phyloP scores from a whole-genome alignment of 2,797 vertebrate genomes.

The Sus cebifrons region DNA sequence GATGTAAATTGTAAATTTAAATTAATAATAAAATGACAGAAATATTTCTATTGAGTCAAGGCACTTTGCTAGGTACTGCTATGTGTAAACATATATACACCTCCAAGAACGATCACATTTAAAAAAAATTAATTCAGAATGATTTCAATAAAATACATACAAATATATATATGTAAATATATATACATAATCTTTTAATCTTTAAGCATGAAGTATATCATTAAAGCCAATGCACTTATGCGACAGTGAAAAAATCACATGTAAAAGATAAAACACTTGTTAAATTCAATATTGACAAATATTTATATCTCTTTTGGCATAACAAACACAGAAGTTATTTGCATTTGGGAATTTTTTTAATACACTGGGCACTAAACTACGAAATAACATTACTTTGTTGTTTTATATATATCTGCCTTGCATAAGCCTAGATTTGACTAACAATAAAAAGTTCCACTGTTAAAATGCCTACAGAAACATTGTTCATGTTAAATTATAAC shows the following conservation, averaged over 20 bases:
- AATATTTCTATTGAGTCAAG: background rate
- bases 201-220: background rate
- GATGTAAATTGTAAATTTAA: background rate
- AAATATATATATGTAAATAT: background rate
- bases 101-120: background rate
- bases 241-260: background rate
- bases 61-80: background rate
- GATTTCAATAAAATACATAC: background rate
- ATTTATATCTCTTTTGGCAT: background rate
- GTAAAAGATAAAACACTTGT: background rate
- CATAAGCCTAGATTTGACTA: constrained; percentile 60
- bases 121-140: background rate
- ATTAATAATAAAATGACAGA: background rate
- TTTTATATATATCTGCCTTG: constrained; percentile 51
- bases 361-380: constrained; percentile 12
- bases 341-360: background rate
- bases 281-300: background rate
- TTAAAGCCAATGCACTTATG: background rate
- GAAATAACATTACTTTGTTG: background rate
- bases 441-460: constrained; percentile 57
- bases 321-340: background rate
- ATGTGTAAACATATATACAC: background rate
- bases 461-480: constrained; percentile 54
- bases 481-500: constrained; percentile 69
- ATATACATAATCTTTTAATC: background rate